Base-by-base conservation (phyloP, 2,113 vertebrate genomes). In the Cromileptes altivelis region DNA sequence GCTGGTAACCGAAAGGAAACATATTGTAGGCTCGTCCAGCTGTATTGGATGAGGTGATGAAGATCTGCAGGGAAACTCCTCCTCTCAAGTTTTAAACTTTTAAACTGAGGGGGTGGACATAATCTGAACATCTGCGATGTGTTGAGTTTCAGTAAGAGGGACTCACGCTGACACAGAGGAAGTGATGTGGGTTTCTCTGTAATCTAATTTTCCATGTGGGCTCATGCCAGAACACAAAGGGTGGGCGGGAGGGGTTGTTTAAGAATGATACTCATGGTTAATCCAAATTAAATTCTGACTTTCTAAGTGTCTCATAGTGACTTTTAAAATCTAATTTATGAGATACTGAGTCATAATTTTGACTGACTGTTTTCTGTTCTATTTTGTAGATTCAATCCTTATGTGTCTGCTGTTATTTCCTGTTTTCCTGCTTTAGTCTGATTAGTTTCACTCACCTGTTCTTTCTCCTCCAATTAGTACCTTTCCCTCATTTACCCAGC, bases 91-190 rank as follows among this genome's bases (percentile, higher is more conserved):
- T 49, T 80, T 77, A 49, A 84, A 83, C 86, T 80, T 63, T 82
- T 69, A 67, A 85, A 83, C 77, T 67, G 79, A 65, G 76, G 70
- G 86, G 81, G 76, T 2, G 84, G 75, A 61, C 27, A 5, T 56
- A 70, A 68, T 76, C 68, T 70, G 80, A 91, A 90, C 84, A 86
- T 88, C 79, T 88, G 81, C 30, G 61, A 84, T 79, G 85, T 57
- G 78, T 70, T 86, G 67, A 80, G 58, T 61, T 61, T 71, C 75
- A 69, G 55, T 61, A 11, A 53, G 82, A 67, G 71, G 79, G 68
- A 67, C 75, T 80, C 58, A 67, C 53, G 8, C 67, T 67, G 74
- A 81, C 85, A 84, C 83, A 88, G 56, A 88, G 86, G 84, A 90
- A 90, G 80, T 87, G 63, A 55, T 56, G 55, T 18, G 27, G 65